phyloP scores from a whole-genome alignment of 2,113 vertebrate species.

The Atlantisia rogersi region DNA sequence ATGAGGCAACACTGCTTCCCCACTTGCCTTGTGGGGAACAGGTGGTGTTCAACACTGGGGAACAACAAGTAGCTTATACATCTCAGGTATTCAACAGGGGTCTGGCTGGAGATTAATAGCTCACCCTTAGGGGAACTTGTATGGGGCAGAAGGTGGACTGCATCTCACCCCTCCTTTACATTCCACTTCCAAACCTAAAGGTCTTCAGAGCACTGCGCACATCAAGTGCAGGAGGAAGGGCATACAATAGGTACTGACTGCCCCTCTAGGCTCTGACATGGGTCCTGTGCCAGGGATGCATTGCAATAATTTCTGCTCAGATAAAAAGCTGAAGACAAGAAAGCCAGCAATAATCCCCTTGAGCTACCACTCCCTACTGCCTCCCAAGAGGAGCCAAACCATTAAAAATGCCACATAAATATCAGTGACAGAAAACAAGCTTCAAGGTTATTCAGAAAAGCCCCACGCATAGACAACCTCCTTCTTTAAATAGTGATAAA shows the following conservation, averaged over 20 bases:
- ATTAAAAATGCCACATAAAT: conserved; percentile 58
- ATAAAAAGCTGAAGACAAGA: conserved; percentile 12
- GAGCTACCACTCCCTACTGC: conserved; percentile 9
- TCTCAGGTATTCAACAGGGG: neutral
- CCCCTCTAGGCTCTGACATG: neutral
- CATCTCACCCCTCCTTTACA: neutral
- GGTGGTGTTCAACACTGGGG: neutral
- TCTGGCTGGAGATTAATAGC: neutral
- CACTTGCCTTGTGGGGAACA: accelerated
- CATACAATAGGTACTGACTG: accelerated
- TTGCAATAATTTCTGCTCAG: neutral
- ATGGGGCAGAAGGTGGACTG: neutral
- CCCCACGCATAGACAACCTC: neutral
- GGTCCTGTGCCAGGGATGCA: neutral
- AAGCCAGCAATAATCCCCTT: neutral
- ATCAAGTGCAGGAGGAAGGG: neutral
- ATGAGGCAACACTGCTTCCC: accelerated
- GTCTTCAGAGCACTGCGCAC: neutral
- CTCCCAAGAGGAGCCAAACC: neutral
- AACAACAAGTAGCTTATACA: neutral
- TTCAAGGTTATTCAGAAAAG: conserved; percentile 45
- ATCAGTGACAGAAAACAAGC: conserved; percentile 18
- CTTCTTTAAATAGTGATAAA: conserved; percentile 5
- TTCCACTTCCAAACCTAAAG: neutral
- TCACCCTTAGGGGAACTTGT: neutral